These are phyloP conservation scores for Syngnathus floridae DNA, from an alignment of 2,113 vertebrate genomes.

Conservation along the genomic window DNA sequence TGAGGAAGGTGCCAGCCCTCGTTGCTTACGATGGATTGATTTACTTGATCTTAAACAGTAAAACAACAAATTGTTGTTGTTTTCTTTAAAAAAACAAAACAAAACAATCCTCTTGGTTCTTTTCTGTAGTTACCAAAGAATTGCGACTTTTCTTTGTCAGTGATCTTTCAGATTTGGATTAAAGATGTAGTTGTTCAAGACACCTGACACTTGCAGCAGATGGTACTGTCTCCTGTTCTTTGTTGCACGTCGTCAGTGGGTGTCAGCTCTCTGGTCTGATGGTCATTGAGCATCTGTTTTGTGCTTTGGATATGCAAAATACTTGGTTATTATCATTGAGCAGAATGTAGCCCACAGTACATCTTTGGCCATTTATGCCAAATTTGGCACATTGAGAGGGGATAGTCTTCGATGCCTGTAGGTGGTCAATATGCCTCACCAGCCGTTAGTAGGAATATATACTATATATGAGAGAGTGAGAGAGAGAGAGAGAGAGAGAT, in stretches of 20 bases:
- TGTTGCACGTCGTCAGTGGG: conserved; percentile 25
- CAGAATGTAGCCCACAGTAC: background rate
- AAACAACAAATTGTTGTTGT: no score
- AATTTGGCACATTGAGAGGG: background rate
- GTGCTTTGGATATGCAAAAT: conserved; percentile 14
- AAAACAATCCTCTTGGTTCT: conserved; percentile 6
- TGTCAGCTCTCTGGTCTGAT: conserved; percentile 3
- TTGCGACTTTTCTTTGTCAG: background rate
- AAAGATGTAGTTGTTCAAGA: background rate
- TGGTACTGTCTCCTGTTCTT: conserved; percentile 19
- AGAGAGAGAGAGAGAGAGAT: no score
- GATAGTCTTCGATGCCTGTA: background rate
- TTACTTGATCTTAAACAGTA: conserved; percentile 23
- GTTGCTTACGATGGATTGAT: conserved; percentile 41
- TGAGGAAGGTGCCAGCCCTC: conserved; percentile 27
- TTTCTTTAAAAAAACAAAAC: conserved; percentile 13
- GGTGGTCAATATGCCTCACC: background rate
- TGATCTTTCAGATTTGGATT: conserved; percentile 5
- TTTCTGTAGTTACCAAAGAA: background rate
- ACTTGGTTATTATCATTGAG: conserved; percentile 10
- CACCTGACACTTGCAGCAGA: conserved; percentile 29
- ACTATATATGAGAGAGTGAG: no score
- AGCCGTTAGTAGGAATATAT: no score
- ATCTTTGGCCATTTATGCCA: background rate
- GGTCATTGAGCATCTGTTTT: conserved; percentile 29